Base-by-base conservation (phyloP, 2,888 invertebrate species). In the Athalia circularis region DNA sequence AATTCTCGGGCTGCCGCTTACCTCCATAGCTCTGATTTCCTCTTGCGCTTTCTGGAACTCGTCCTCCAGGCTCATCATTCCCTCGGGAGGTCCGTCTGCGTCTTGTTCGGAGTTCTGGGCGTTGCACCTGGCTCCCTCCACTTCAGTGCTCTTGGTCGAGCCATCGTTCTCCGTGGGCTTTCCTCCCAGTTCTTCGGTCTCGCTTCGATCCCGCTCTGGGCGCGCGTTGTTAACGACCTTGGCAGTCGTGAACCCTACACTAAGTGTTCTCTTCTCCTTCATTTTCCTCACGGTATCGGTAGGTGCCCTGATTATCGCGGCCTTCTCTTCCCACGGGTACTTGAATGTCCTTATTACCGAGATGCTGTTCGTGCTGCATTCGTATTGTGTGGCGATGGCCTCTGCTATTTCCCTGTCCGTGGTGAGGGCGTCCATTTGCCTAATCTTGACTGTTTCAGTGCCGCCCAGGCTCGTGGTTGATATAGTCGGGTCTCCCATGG, bases 251-350 rank as follows among this genome's bases (percentile, higher is more conserved):
- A 54, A 4, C n/a, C 54, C 54, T 4, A 54, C 54, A 4, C 54
- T 5, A 4, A 54, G 7, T 9, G 4, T 54, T 5, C 11, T n/a
- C n/a, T 7, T 6, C 5, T 54, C 7, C 3, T 4, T 7, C 11
- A 54, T 4, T 4, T 4, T 7, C n/a, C 3, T 7, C 54, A 11
- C n/a, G 11, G 54, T 7, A 9, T 5, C 5, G 9, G 54, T 4
- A 9, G 50, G n/a, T 4, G 50, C 13, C 7, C 48, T 48, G 1
- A 65, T 3, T 2, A 65, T 15, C 0, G 65, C 65, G 1, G 65
- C 65, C 5, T 7, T 50, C 50, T 65, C 50, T 6, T 65, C 65
- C 65, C 65, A 65, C 3, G 48, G 65, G 65, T 65, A 65, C 9
- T 65, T 65, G 13, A n/a, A 65, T 13, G 8, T 48, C 8, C 50